phyloP scores from a whole-genome alignment of 2,113 vertebrate species.

The Zosterops lateralis region DNA sequence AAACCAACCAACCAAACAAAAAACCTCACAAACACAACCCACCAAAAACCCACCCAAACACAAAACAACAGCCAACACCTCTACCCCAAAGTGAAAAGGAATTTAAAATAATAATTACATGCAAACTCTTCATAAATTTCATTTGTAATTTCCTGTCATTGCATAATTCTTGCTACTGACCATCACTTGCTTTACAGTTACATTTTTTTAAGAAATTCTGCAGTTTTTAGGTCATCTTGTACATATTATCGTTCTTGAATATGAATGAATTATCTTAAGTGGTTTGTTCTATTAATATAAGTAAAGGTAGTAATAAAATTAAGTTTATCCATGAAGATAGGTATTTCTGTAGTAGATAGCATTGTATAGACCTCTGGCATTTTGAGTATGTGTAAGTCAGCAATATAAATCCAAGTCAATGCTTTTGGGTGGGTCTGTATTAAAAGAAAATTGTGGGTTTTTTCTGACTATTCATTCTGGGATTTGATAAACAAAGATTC shows the following conservation, averaged over 20 bases:
- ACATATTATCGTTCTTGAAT: background rate
- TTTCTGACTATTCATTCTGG: background rate
- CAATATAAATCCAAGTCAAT: background rate
- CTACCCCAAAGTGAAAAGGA: background rate
- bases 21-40: background rate
- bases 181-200: background rate
- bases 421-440: background rate
- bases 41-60: too few species aligned
- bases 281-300: background rate
- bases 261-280: background rate
- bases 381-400: background rate
- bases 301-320: background rate
- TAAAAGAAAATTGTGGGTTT: background rate
- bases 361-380: background rate
- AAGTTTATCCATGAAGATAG: background rate
- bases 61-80: background rate
- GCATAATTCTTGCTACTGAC: background rate
- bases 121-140: background rate
- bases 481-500: background rate
- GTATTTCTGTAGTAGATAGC: background rate
- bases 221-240: background rate
- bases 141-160: background rate
- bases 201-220: background rate
- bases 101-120: background rate
- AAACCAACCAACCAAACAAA: background rate